Evolutionary conservation across 2,888 invertebrate species (phyloP), one percentile per base, ranked within the genome.

Genomic region (Orchesella flavescens): DNA sequence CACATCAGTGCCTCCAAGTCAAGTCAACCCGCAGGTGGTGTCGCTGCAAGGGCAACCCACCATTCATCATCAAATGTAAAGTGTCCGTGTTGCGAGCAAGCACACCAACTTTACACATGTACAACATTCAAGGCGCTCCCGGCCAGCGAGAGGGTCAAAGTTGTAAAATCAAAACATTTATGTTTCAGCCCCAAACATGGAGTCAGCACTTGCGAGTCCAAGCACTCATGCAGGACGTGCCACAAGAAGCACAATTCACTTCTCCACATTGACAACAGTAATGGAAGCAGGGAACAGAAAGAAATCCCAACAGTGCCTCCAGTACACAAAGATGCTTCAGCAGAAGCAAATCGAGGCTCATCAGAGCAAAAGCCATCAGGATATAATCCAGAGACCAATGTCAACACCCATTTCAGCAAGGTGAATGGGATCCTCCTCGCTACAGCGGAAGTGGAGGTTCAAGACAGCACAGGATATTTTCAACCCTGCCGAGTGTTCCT

Each of bases 171-270:
- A n/a, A 15, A 34, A 1, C 12, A 34, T 15, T 3, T 43, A 1
- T 84, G 81, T 46, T 23, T 84, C 10, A 13, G 77, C 7, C 57
- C 34, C 24, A 68, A 73, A 12, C 84, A 84, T 44, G 9, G 13
- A 1, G 4, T n/a, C 10, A 43, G 21, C 4, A 23, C 61, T 0
- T 84, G 84, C 55, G 13, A 53, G 10, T 21, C 19, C n/a, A 59
- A 66, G 13, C 3, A 12, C 24, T 21, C n/a, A n/a, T 82, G 82
- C 44, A 55, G 46, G 13, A 59, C n/a, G 23, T 82, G 82, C 55
- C 1, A 24, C 12, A 15, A 66, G n/a, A n/a, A 15, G 7, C 82
- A 82, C 17, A 34, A 83, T 15, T 53, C 76, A 1, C 53, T 76
- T 5, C 5, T 83, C 4, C 82, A 82, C n/a, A 0, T n/a, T 5